These are phyloP conservation scores for Rhipidura dahli DNA, from an alignment of 2,113 vertebrate genomes.

Conservation along the genomic window DNA sequence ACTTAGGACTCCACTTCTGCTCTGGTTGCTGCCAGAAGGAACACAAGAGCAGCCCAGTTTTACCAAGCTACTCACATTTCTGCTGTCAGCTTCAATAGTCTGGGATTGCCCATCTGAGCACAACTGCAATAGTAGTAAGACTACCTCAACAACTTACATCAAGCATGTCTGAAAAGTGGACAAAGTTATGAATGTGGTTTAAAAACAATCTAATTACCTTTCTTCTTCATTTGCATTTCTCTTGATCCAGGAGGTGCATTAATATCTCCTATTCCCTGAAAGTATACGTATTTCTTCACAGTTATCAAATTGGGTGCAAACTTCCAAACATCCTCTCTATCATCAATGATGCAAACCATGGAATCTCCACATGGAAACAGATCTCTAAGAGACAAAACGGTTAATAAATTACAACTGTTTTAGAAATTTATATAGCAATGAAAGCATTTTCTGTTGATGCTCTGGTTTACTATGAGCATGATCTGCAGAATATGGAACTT, in stretches of 20 bases:
- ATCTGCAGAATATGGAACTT: background rate
- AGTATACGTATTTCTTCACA: slow-evolving; percentile 98
- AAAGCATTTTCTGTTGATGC: background rate
- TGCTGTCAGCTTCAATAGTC: background rate
- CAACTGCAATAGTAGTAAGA: background rate
- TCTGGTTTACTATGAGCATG: background rate
- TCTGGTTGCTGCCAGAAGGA: background rate
- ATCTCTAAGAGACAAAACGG: slow-evolving; percentile 76
- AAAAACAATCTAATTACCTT: slow-evolving; percentile 69
- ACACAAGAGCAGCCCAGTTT: background rate
- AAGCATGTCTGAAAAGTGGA: background rate
- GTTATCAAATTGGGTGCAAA: slow-evolving; percentile 97
- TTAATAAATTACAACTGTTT: background rate
- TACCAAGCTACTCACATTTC: background rate
- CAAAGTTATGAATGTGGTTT: background rate
- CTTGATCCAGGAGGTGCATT: slow-evolving; percentile 88
- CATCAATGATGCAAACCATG: slow-evolving; percentile 99
- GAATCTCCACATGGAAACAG: slow-evolving; percentile 97
- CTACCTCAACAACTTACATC: background rate
- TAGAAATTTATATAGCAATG: background rate
- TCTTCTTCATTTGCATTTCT: slow-evolving; percentile 81
- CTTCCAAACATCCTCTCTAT: slow-evolving; percentile 98
- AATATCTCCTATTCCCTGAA: slow-evolving; percentile 94
- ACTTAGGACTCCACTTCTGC: background rate
- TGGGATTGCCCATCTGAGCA: background rate